These are phyloP conservation scores for Oophaga pumilio DNA, from an alignment of 2,113 vertebrate genomes.

Conservation along the genomic window DNA sequence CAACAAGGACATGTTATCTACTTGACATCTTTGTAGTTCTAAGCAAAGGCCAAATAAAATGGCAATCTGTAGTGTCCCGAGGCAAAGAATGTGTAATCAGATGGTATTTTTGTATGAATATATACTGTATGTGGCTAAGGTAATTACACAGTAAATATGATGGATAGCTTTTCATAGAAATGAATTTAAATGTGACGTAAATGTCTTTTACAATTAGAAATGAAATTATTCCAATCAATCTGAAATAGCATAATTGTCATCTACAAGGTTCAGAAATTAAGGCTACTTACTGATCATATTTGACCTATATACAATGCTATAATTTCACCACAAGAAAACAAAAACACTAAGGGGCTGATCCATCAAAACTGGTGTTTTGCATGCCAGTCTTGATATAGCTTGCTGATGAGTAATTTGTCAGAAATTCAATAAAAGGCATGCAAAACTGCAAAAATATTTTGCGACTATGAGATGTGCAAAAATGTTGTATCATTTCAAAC, in stretches of 20 bases:
- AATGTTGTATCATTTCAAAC: too few species aligned
- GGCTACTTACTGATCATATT: not conserved
- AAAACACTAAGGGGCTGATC: not conserved
- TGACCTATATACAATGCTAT: not conserved
- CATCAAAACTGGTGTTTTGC: too few species aligned
- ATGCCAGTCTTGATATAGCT: too few species aligned
- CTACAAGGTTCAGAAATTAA: conserved; percentile 60
- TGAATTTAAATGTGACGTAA: conserved; percentile 77
- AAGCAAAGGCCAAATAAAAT: conserved; percentile 69
- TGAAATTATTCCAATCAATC: conserved; percentile 57
- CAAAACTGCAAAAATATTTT: too few species aligned
- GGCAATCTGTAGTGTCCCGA: conserved; percentile 74
- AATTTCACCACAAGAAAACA: not conserved
- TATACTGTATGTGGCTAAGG: conserved; percentile 73
- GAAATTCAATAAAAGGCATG: too few species aligned
- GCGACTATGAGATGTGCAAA: too few species aligned
- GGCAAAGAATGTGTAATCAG: conserved; percentile 87
- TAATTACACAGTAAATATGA: conserved; percentile 98
- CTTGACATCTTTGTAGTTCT: conserved; percentile 69
- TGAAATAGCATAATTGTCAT: conserved; percentile 65
- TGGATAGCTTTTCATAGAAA: conserved; percentile 86
- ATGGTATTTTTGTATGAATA: conserved; percentile 81
- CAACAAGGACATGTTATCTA: conserved; percentile 71
- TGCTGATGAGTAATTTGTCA: too few species aligned
- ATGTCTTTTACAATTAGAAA: conserved; percentile 63